phyloP scores from a whole-genome alignment of 2,888 invertebrate genomes.

The Coelopa pilipes region DNA sequence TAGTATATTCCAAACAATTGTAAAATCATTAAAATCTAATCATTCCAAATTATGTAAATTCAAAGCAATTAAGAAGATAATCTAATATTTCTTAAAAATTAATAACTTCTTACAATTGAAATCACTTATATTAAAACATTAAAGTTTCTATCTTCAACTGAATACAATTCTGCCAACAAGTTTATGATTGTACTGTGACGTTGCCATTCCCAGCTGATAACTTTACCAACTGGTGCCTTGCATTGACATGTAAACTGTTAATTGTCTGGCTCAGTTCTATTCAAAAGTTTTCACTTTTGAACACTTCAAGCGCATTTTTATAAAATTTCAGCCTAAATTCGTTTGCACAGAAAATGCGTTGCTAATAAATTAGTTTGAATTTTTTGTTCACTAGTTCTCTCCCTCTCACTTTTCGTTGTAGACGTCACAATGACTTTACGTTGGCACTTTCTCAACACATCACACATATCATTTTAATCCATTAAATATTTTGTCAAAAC shows the following conservation, averaged over 20 bases:
- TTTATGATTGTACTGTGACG: neutral
- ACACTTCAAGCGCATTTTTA: neutral
- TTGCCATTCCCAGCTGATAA: constrained; percentile 10
- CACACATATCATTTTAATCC: neutral
- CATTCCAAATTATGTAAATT: no score
- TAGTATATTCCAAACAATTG: no score
- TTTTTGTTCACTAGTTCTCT: neutral
- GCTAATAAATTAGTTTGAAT: constrained; percentile 9
- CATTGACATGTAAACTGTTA: neutral
- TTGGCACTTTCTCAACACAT: constrained; percentile 12
- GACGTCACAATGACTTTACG: constrained; percentile 12
- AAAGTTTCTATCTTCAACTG: no score
- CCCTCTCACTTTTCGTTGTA: constrained; percentile 12
- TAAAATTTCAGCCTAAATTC: constrained; percentile 8
- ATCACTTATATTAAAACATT: no score
- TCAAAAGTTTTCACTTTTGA: no score
- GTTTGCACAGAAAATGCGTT: constrained; percentile 9
- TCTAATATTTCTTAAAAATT: no score
- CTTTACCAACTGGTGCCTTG: neutral
- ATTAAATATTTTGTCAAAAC: neutral
- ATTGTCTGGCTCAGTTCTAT: neutral
- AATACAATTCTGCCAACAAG: no score
- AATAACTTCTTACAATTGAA: no score
- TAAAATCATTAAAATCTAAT: no score
- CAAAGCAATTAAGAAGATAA: no score